A percentile compares a stretch with the other conserved stretches of the same genome.
These are phyloP conservation scores for Tamias sibiricus DNA, from an alignment of 2,113 vertebrate genomes.

Conservation along the genomic window DNA sequence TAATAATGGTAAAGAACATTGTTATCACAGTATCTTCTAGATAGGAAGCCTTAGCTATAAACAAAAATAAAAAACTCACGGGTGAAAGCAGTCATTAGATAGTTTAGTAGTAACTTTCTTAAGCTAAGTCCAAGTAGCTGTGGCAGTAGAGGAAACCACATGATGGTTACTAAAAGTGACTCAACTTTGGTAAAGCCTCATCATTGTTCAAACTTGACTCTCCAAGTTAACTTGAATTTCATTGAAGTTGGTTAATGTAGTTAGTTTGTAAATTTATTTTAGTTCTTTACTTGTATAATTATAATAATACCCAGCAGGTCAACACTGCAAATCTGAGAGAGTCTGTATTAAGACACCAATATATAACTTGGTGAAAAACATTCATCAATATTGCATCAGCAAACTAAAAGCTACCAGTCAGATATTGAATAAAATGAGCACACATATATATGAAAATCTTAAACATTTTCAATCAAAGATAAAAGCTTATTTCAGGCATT, in stretches of 20 bases:
- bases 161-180: too few species aligned
- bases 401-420: not conserved
- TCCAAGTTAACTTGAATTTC: not conserved
- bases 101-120: not conserved
- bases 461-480: not conserved
- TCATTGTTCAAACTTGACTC: not conserved
- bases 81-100: not conserved
- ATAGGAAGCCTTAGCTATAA: not conserved
- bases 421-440: not conserved
- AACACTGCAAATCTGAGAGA: not conserved
- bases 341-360: not conserved
- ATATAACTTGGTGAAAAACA: not conserved
- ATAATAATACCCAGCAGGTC: not conserved
- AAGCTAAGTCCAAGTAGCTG: not conserved
- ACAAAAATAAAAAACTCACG: not conserved
- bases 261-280: not conserved
- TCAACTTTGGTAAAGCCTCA: not conserved
- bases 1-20: not conserved
- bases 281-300: not conserved
- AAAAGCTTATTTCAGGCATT: not conserved
- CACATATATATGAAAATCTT: not conserved
- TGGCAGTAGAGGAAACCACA: rapidly evolving
- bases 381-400: not conserved
- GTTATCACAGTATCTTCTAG: not conserved
- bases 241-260: not conserved